Conservation (phyloP, 2,113 vertebrate species). For the Acrocephalus arundinaceus region DNA sequence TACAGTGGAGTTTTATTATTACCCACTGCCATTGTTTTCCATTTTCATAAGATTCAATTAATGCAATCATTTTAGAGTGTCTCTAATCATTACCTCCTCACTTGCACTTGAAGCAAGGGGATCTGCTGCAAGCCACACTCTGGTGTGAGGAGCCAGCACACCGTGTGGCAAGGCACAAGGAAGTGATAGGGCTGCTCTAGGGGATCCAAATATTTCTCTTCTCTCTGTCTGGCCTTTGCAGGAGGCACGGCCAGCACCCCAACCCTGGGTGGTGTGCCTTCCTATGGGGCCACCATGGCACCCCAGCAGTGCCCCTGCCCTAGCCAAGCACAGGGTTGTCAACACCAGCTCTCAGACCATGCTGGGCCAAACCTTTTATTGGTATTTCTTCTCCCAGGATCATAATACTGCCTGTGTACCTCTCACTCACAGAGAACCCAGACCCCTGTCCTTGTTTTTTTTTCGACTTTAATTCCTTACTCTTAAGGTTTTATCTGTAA, state of each 20-base stretch:
- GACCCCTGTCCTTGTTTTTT: background rate
- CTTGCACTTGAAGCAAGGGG: background rate
- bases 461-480: background rate
- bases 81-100: constrained; percentile 39
- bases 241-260: rapidly evolving
- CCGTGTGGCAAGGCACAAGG: background rate
- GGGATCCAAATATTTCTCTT: rapidly evolving
- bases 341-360: background rate
- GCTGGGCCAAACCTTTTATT: background rate
- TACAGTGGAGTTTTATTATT: constrained; percentile 16
- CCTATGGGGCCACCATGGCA: background rate
- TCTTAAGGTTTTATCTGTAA: background rate
- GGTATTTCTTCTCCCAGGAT: background rate
- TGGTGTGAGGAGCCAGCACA: background rate
- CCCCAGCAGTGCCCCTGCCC: background rate
- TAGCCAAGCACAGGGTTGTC: background rate
- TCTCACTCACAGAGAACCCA: background rate
- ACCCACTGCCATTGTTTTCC: constrained; percentile 35
- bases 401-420: background rate
- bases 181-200: background rate
- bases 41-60: constrained; percentile 49
- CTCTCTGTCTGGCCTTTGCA: background rate
- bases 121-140: background rate
- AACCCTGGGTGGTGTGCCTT: background rate
- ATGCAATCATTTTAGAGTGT: constrained; percentile 54